These are phyloP conservation scores for Hyposoter dolosus DNA, from an alignment of 2,888 invertebrate species.

Conservation along the genomic window DNA sequence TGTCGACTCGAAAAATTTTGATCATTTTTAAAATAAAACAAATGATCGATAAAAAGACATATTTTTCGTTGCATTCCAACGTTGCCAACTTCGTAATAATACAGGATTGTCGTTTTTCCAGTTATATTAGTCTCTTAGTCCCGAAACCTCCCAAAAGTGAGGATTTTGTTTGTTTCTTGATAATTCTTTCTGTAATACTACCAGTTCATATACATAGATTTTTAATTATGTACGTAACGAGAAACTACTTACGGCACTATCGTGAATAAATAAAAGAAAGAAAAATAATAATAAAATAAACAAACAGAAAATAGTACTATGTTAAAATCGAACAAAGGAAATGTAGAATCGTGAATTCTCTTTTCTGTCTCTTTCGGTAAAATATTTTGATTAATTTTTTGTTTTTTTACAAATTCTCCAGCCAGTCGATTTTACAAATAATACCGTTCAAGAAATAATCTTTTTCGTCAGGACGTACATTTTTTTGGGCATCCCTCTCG, in stretches of 20 bases:
- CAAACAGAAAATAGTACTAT: neutral
- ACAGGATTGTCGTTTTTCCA: slow-evolving; percentile 19
- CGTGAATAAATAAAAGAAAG: neutral
- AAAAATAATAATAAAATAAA: neutral
- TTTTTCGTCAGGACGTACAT: neutral
- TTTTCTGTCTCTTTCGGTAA: neutral
- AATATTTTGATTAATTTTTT: slow-evolving; percentile 5
- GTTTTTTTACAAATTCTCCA: slow-evolving; percentile 1
- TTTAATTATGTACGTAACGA: slow-evolving; percentile 2
- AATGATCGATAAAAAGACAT: too few species aligned
- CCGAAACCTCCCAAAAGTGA: slow-evolving; percentile 4
- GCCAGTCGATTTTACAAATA: neutral
- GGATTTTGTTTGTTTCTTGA: neutral
- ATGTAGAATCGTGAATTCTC: neutral
- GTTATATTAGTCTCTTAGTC: neutral
- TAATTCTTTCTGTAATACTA: slow-evolving; percentile 44
- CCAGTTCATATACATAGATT: slow-evolving; percentile 46
- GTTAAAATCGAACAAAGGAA: neutral
- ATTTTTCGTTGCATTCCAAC: too few species aligned
- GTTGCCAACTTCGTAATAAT: neutral
- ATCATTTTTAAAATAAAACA: too few species aligned
- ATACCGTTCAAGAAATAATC: neutral
- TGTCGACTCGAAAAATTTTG: too few species aligned
- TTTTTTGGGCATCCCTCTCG: too few species aligned
- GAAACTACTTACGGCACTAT: slow-evolving; percentile 1